Evolutionary conservation across 2,888 invertebrate genomes (phyloP).

Genomic region (Ptilodon capucinus): DNA sequence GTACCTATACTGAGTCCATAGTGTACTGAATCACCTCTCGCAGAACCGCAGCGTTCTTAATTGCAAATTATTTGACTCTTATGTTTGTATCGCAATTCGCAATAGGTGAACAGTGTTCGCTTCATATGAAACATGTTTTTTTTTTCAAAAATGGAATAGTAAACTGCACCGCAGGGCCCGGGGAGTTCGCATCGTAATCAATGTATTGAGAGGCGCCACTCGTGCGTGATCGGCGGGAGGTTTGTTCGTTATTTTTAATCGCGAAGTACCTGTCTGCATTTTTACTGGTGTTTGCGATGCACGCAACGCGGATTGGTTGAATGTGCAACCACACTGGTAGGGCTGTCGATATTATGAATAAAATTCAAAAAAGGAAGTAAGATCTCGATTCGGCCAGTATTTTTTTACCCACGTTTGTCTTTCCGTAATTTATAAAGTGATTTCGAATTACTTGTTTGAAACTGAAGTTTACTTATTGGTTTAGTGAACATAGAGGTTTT

Average conservation of each 20-base stretch:
- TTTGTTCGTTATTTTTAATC: slow-evolving; percentile 40
- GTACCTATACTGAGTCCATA: too few relatives aligned
- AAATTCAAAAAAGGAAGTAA: too few relatives aligned
- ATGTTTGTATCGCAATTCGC: neutral
- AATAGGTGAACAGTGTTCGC: neutral
- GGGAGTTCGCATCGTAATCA: slow-evolving; percentile 40
- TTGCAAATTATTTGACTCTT: too few relatives aligned
- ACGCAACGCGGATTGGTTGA: slow-evolving; percentile 47
- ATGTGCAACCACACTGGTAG: slow-evolving; percentile 28
- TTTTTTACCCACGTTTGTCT: too few relatives aligned
- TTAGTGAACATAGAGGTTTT: too few relatives aligned
- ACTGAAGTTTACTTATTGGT: too few relatives aligned
- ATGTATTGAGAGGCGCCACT: slow-evolving; percentile 47
- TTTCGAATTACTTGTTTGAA: too few relatives aligned
- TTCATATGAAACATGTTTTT: neutral
- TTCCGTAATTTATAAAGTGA: too few relatives aligned
- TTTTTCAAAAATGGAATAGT: slow-evolving; percentile 13
- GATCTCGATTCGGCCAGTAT: too few relatives aligned
- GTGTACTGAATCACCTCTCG: too few relatives aligned
- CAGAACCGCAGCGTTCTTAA: too few relatives aligned
- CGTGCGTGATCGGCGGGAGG: slow-evolving; percentile 35
- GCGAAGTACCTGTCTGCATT: slow-evolving; percentile 38
- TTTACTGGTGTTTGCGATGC: slow-evolving; percentile 50
- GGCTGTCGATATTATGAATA: slow-evolving; percentile 11
- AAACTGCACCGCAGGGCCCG: slow-evolving; percentile 16